Conservation (phyloP, 1,140 invertebrate genomes). For the Papilio xuthus region DNA sequence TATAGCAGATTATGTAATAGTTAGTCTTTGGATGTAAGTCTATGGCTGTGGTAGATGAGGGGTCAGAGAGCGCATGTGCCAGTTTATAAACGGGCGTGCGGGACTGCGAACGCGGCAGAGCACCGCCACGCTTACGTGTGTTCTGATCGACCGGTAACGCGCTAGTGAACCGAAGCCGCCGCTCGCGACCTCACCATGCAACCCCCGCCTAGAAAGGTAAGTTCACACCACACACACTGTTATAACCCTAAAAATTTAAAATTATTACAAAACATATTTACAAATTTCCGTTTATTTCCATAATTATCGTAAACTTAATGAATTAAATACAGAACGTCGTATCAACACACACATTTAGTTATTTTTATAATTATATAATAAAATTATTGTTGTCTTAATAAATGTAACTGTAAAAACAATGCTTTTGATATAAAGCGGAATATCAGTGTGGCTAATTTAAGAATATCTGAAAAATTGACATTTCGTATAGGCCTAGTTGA, state of each 20-base stretch:
- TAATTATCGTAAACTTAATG: background rate
- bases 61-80: constrained; percentile 59
- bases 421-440: background rate
- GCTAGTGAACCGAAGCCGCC: constrained; percentile 50
- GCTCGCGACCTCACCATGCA: constrained; percentile 83
- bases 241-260: constrained; percentile 15
- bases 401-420: background rate
- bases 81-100: constrained; percentile 54
- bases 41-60: constrained; percentile 46
- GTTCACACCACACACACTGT: constrained; percentile 41
- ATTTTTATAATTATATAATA: constrained; percentile 35
- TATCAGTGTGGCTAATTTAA: background rate
- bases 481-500: constrained; percentile 13
- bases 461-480: constrained; percentile 9
- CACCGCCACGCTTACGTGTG: constrained; percentile 61
- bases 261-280: constrained; percentile 3
- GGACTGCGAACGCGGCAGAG: constrained; percentile 60
- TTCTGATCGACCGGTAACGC: constrained; percentile 63
- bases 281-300: background rate
- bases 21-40: constrained; percentile 45
- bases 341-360: constrained; percentile 8
- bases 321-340: constrained; percentile 12
- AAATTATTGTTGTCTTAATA: constrained; percentile 7
- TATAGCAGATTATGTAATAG: constrained; percentile 17
- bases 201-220: constrained; percentile 89